Percentiles rank a stretch among this genome's conserved stretches.
phyloP scores from a whole-genome alignment of 1,140 invertebrate genomes.

The Plectrocnemia conspersa region DNA sequence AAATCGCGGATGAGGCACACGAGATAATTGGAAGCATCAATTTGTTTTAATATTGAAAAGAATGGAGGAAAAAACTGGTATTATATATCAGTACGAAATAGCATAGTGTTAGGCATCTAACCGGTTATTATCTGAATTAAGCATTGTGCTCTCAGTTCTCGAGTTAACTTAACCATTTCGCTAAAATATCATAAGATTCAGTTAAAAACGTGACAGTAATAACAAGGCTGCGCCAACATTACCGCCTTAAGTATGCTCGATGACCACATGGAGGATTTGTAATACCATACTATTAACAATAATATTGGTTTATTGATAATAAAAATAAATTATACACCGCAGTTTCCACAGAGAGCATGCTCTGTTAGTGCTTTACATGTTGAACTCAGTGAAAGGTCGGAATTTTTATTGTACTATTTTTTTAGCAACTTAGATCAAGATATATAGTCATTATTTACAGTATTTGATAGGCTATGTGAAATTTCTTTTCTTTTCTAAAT shows the following conservation, averaged over 20 bases:
- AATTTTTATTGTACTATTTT: too few relatives aligned
- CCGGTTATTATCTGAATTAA: conserved; percentile 15
- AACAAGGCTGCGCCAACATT: conserved; percentile 19
- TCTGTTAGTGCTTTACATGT: too few relatives aligned
- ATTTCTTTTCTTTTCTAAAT: too few relatives aligned
- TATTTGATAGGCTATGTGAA: too few relatives aligned
- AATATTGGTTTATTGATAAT: conserved; percentile 36
- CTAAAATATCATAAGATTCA: conserved; percentile 26
- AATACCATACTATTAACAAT: conserved; percentile 31
- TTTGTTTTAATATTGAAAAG: neutral
- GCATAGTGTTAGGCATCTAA: conserved; percentile 6
- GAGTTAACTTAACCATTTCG: conserved; percentile 14
- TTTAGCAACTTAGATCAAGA: too few relatives aligned
- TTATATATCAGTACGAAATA: conserved; percentile 2
- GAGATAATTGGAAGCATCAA: conserved; percentile 7
- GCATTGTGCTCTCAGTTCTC: conserved; percentile 14
- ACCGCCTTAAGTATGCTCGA: conserved; percentile 17
- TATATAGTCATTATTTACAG: too few relatives aligned
- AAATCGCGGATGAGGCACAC: conserved; percentile 7
- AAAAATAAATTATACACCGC: conserved; percentile 36
- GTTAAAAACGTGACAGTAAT: conserved; percentile 31
- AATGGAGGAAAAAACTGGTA: neutral
- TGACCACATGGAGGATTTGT: conserved; percentile 27
- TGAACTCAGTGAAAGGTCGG: too few relatives aligned
- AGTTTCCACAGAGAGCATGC: too few relatives aligned